A percentile compares a stretch with the other conserved stretches of the same genome.
These are phyloP conservation scores for Coenonympha glycerion DNA, from an alignment of 2,888 invertebrate genomes.

Conservation along the genomic window DNA sequence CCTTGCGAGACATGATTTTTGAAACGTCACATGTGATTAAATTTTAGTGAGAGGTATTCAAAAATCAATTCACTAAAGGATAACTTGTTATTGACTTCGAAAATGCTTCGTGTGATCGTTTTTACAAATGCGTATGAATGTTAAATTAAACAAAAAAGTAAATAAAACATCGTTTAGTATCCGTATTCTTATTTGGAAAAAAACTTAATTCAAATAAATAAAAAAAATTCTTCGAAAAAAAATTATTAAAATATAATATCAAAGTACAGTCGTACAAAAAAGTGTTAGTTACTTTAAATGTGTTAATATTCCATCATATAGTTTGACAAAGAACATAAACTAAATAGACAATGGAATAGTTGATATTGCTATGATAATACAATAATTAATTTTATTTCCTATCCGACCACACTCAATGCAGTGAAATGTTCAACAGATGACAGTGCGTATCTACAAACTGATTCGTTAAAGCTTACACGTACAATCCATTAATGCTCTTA, in stretches of 20 bases:
- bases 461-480: slow-evolving; percentile 33
- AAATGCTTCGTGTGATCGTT: background rate
- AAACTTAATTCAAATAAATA: too few relatives aligned
- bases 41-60: background rate
- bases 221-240: too few relatives aligned
- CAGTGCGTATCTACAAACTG: slow-evolving; percentile 24
- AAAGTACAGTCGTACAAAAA: slow-evolving; percentile 13
- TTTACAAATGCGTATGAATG: background rate
- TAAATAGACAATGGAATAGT: background rate
- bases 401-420: slow-evolving; percentile 9
- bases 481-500: slow-evolving; percentile 48
- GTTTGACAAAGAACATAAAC: background rate
- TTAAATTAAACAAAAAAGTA: too few relatives aligned
- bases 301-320: background rate
- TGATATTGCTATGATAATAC: background rate
- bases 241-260: slow-evolving; percentile 11
- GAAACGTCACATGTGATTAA: background rate
- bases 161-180: too few relatives aligned
- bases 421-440: slow-evolving; percentile 11
- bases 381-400: background rate
- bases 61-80: slow-evolving; percentile 2
- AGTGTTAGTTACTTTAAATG: background rate
- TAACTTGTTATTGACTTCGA: background rate
- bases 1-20: slow-evolving; percentile 4
- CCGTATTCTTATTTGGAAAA: too few relatives aligned